Percentiles rank a stretch among this genome's conserved stretches.
Evolutionary conservation across 2,797 vertebrate genomes (phyloP).

Genomic region (Rhinatrema bivittatum): DNA sequence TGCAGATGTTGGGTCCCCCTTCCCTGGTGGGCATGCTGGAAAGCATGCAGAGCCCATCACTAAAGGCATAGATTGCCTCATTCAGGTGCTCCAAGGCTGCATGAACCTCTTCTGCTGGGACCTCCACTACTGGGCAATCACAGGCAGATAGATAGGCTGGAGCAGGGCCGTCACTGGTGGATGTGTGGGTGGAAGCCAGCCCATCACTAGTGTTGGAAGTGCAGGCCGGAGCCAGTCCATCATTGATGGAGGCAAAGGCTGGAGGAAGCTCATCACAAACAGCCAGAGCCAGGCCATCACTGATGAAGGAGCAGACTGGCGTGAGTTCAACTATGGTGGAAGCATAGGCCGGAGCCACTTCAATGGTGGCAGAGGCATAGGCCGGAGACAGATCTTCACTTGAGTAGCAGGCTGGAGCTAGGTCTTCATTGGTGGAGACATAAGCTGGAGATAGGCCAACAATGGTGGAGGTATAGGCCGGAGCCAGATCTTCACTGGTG

Average conservation of each 20-base stretch:
- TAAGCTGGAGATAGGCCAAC: background rate
- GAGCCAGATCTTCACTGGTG: background rate
- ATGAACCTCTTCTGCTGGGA: constrained; percentile 2
- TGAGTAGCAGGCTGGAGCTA: background rate
- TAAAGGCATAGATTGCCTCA: constrained; percentile 4
- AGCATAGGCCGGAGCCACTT: no score
- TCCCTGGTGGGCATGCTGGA: background rate
- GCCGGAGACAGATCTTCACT: no score
- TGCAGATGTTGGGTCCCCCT: background rate
- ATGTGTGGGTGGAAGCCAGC: no score
- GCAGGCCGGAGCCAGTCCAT: constrained; percentile 1
- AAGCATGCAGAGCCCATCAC: constrained; percentile 8
- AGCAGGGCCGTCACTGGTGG: no score
- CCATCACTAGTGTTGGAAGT: no score
- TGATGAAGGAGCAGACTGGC: no score
- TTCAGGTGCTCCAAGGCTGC: constrained; percentile 10
- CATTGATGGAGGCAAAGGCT: constrained; percentile 11
- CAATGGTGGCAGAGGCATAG: no score
- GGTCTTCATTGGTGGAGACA: constrained; percentile 1
- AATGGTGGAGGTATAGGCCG: background rate
- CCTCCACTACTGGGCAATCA: constrained; percentile 2
- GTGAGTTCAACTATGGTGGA: no score
- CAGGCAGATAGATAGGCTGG: constrained; percentile 11
- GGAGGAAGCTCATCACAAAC: background rate
- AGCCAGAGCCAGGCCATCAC: no score